These are phyloP conservation scores for Pseudopipra pipra DNA, from an alignment of 2,113 vertebrate species.

Conservation along the genomic window DNA sequence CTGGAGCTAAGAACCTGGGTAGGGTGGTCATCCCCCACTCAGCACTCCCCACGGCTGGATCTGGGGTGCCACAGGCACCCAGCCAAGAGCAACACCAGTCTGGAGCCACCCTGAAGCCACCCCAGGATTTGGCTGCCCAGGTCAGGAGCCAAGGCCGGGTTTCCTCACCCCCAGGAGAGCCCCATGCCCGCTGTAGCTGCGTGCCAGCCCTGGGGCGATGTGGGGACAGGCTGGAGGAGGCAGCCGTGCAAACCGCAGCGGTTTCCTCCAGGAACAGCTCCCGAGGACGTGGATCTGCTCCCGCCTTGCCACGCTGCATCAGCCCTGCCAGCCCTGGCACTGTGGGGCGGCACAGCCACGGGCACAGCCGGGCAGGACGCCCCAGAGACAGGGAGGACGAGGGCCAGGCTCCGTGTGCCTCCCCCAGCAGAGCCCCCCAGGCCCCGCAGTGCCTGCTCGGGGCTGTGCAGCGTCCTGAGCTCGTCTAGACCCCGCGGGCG, in stretches of 20 bases:
- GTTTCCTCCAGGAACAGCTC: background rate
- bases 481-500: background rate
- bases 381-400: accelerated
- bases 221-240: background rate
- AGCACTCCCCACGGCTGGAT: background rate
- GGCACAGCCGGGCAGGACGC: background rate
- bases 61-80: background rate
- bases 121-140: background rate
- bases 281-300: background rate
- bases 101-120: background rate
- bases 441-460: background rate
- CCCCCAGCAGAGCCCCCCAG: background rate
- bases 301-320: background rate
- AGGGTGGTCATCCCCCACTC: accelerated
- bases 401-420: background rate
- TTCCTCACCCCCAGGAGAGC: background rate
- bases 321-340: background rate
- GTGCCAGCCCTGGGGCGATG: background rate
- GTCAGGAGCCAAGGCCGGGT: background rate
- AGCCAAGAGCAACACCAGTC: background rate
- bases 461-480: background rate
- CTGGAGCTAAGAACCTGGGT: accelerated
- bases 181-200: accelerated
- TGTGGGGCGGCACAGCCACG: background rate
- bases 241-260: background rate